Evolutionary conservation across 2,113 vertebrate species (phyloP).

Genomic region (Camelus dromedarius): DNA sequence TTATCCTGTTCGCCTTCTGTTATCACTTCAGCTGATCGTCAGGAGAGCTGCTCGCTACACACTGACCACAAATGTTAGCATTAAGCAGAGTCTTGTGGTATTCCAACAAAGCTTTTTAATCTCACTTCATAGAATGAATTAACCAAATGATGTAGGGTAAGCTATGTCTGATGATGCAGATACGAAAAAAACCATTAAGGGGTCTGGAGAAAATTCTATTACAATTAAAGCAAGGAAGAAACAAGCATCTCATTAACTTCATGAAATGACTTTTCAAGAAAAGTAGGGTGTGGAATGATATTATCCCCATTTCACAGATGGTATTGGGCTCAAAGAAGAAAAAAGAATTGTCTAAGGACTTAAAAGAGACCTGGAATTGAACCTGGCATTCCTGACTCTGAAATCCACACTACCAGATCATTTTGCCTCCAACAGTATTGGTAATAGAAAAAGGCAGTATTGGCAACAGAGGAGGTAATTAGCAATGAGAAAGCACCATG

Average conservation of each 20-base stretch:
- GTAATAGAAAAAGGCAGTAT: neutral
- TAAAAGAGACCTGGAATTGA: neutral
- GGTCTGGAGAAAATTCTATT: neutral
- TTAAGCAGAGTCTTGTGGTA: neutral
- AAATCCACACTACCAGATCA: neutral
- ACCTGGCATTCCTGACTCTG: neutral
- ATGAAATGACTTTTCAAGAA: neutral
- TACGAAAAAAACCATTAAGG: neutral
- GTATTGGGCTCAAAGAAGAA: neutral
- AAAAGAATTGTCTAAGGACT: neutral
- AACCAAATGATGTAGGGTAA: neutral
- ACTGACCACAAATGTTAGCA: neutral
- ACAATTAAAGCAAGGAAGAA: neutral
- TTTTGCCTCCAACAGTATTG: neutral
- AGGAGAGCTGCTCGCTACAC: accelerated
- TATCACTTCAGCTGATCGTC: no score
- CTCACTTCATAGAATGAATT: neutral
- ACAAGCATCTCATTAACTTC: neutral
- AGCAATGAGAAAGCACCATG: neutral
- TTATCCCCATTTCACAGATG: neutral
- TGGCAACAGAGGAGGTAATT: neutral
- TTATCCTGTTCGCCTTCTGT: neutral
- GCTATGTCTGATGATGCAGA: neutral
- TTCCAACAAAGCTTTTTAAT: neutral
- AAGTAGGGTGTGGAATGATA: neutral